Evolutionary conservation across 2,113 vertebrate genomes (phyloP).

Genomic region (Mus spicilegus): DNA sequence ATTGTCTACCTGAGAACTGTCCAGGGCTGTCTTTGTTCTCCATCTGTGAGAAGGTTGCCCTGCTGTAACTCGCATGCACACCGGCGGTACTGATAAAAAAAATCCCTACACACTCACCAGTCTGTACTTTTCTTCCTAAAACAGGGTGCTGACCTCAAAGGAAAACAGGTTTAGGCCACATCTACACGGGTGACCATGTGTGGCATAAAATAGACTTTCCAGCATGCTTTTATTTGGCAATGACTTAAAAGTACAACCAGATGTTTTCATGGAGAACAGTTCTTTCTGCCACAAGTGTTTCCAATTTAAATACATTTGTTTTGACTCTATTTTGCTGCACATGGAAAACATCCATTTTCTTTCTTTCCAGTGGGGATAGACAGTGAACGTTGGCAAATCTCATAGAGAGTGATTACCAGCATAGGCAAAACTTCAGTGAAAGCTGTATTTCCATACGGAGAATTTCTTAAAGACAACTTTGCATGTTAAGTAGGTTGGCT

Average conservation of each 20-base stretch:
- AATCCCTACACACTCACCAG: constrained; percentile 61
- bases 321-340: constrained; percentile 81
- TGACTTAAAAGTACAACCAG: constrained; percentile 84
- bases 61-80: constrained; percentile 43
- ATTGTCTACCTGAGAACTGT: constrained; percentile 61
- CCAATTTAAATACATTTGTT: constrained; percentile 84
- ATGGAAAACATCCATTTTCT: constrained; percentile 84
- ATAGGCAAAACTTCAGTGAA: constrained; percentile 78
- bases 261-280: constrained; percentile 79
- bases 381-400: constrained; percentile 76
- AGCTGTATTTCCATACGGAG: constrained; percentile 61
- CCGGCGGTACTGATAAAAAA: constrained; percentile 38
- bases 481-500: constrained; percentile 75
- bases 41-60: constrained; percentile 51
- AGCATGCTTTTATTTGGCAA: constrained; percentile 83
- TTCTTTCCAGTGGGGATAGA: constrained; percentile 82
- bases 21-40: constrained; percentile 40
- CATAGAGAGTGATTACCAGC: constrained; percentile 73
- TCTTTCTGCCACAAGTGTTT: constrained; percentile 81
- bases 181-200: constrained; percentile 82
- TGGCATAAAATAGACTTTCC: constrained; percentile 82
- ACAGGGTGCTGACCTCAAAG: constrained; percentile 79
- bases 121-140: constrained; percentile 70
- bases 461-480: constrained; percentile 74
- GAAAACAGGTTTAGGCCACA: constrained; percentile 78